A percentile compares a stretch with the other conserved stretches of the same genome.
Conservation (phyloP, 1,140 invertebrate genomes). For the Zaprionus davidi region DNA sequence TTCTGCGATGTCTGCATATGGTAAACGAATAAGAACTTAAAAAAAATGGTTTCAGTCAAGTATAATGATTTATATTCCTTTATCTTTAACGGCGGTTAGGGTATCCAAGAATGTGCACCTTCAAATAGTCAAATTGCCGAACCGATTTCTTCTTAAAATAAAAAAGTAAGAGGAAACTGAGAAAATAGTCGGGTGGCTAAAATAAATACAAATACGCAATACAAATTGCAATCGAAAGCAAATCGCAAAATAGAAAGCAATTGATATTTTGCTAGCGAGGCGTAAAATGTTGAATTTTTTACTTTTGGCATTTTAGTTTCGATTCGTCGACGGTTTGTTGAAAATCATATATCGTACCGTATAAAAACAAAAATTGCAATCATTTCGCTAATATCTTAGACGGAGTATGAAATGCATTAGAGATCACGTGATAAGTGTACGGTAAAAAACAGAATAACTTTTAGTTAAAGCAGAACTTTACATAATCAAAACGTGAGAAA, state of each 20-base stretch:
- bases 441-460: neutral
- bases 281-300: constrained; percentile 53
- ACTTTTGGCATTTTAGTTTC: constrained; percentile 73
- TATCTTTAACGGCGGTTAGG: neutral
- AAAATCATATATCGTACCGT: constrained; percentile 58
- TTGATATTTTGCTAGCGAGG: constrained; percentile 69
- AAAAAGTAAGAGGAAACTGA: constrained; percentile 52
- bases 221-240: constrained; percentile 54
- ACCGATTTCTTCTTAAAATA: constrained; percentile 52
- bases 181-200: constrained; percentile 53
- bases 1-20: neutral
- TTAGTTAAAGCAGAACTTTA: constrained; percentile 24
- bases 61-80: neutral
- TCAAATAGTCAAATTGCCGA: neutral
- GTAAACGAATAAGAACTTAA: neutral
- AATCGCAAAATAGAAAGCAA: constrained; percentile 81
- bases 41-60: neutral
- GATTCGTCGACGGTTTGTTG: constrained; percentile 69
- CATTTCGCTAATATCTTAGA: neutral
- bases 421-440: neutral
- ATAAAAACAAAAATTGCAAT: neutral
- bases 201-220: constrained; percentile 79
- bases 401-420: constrained; percentile 26
- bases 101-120: neutral
- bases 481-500: constrained; percentile 22